A percentile compares a stretch with the other conserved stretches of the same genome.
Conservation (phyloP, 2,797 vertebrate genomes). For the Hippopotamyrus pictus region DNA sequence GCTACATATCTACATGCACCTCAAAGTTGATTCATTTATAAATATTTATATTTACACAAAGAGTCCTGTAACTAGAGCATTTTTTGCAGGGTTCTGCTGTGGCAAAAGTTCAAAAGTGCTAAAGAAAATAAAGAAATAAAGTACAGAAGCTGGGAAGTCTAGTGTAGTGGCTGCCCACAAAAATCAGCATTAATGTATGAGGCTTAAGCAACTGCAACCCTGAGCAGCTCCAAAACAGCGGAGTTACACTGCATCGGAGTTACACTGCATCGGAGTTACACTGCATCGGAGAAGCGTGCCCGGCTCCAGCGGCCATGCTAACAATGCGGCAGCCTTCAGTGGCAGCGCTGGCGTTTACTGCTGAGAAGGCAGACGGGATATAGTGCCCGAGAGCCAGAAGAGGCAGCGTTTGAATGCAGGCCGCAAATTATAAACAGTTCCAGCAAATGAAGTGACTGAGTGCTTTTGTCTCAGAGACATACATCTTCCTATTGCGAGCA, state of each 20-base stretch:
- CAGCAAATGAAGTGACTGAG: constrained; percentile 72
- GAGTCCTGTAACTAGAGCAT: constrained; percentile 29
- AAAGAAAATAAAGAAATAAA: neutral
- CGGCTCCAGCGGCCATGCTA: constrained; percentile 51
- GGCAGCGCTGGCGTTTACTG: constrained; percentile 57
- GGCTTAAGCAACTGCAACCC: constrained; percentile 43
- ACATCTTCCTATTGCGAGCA: constrained; percentile 72
- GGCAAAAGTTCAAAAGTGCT: constrained; percentile 44
- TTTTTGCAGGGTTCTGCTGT: constrained; percentile 34
- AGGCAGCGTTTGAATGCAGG: constrained; percentile 72
- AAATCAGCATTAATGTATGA: constrained; percentile 51
- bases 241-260: neutral
- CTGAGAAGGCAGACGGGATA: constrained; percentile 47
- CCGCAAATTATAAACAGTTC: constrained; percentile 83
- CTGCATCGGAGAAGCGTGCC: constrained; percentile 34
- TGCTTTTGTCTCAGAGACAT: constrained; percentile 74
- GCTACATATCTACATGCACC: constrained; percentile 19
- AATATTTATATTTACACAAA: constrained; percentile 32
- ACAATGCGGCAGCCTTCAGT: constrained; percentile 51
- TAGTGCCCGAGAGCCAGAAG: constrained; percentile 57
- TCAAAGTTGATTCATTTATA: constrained; percentile 16
- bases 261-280: neutral
- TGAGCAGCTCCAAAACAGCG: constrained; percentile 50
- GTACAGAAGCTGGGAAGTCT: neutral
- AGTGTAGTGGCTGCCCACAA: constrained; percentile 19